Evolutionary conservation across 2,888 invertebrate species (phyloP).

Genomic region (Thera britannica): DNA sequence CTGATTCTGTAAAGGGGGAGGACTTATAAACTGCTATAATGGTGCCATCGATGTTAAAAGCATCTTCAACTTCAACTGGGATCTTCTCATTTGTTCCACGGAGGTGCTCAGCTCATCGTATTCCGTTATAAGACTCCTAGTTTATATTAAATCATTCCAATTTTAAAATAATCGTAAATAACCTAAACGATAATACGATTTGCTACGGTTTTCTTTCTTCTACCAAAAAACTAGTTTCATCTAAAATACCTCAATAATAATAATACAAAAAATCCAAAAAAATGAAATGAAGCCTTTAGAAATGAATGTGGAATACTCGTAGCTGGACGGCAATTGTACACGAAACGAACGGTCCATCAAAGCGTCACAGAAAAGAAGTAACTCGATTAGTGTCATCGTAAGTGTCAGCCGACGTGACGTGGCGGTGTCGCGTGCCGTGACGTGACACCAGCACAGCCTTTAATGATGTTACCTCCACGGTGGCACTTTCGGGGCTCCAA

Average conservation of each 20-base stretch:
- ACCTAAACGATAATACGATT: no score
- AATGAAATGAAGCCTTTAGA: neutral
- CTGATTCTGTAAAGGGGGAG: neutral
- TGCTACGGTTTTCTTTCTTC: no score
- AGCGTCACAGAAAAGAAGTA: constrained; percentile 22
- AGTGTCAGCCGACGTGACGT: constrained; percentile 25
- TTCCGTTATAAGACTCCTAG: no score
- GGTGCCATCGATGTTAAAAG: no score
- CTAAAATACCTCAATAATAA: no score
- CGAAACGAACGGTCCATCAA: constrained; percentile 15
- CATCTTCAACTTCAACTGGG: no score
- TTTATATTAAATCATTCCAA: no score
- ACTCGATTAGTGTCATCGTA: constrained; percentile 24
- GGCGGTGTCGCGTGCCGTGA: neutral
- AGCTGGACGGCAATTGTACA: constrained; percentile 1
- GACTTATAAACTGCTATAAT: neutral
- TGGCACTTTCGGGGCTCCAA: constrained; percentile 1
- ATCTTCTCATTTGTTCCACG: no score
- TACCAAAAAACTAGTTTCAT: no score
- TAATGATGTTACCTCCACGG: constrained; percentile 33
- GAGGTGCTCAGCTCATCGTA: no score
- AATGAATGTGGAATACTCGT: neutral
- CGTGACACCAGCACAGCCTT: neutral
- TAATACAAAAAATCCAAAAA: no score
- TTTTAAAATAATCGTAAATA: no score